Base-by-base conservation (phyloP, 2,888 invertebrate species). In the Pterobdella sp. region DNA sequence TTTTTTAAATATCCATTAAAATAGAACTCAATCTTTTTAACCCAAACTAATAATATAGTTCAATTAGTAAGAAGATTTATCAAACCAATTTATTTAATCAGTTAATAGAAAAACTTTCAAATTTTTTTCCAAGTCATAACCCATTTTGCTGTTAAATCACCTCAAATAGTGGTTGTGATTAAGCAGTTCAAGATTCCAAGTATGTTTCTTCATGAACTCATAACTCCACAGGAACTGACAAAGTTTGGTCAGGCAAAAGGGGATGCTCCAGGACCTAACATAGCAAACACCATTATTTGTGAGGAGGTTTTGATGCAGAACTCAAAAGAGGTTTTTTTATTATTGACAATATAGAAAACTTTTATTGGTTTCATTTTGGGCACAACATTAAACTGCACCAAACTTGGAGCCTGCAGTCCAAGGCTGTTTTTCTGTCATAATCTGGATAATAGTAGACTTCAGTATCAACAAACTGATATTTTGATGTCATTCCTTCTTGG, bases 191-290 rank as follows among this genome's bases (percentile, higher is more conserved):
- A 18, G 52, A 49, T 49, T 49, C 18, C 14, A 18, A 49, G 10
- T 18, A 49, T 18, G 52, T 18, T 14, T 49, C 14, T 49, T 18
- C 52, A 49, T 49, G n/a, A 49, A 18, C 18, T 14, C 14, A 49
- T 18, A 18, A 26, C 29, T 74, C 73, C 76, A 7, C 76, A 86
- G 85, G 91, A 90, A 66, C 96, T 94, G 94, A 87, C 89, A 71
- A 98, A 98, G 85, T 98, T 94, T 86, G 98, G 98, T 14, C 91
- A 91, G 78, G 93, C 93, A 0, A 88, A 88, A 18, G 88, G 87
- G 81, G 97, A 98, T 82, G 91, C 94, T 79, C 91, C 94, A n/a
- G 96, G 97, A 0, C 97, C 97, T 0, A 94, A 97, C 84, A 92
- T 94, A 29, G 91, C 95, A n/a, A 97, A 95, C 3, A 98, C 97